A percentile compares a stretch with the other conserved stretches of the same genome.
phyloP scores from a whole-genome alignment of 2,113 vertebrate species.

The Hirundichthys speculiger region DNA sequence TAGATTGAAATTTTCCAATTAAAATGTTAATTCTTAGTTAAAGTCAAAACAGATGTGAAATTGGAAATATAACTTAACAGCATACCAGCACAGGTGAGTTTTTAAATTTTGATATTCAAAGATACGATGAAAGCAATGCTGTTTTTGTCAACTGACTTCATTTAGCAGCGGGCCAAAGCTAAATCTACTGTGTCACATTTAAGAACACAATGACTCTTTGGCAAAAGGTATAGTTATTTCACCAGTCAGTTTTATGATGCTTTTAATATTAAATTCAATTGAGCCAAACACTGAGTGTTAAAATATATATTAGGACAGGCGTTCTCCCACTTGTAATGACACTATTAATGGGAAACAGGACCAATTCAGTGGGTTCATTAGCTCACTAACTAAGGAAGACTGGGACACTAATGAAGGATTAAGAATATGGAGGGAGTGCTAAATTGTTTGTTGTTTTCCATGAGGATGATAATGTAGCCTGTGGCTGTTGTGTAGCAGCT shows the following conservation, averaged over 20 bases:
- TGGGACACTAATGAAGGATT: constrained; percentile 48
- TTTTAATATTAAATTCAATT: constrained; percentile 71
- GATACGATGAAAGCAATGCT: constrained; percentile 56
- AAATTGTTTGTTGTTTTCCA: constrained; percentile 42
- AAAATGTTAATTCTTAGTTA: too few species aligned
- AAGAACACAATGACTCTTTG: constrained; percentile 41
- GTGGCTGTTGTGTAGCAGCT: constrained; percentile 27
- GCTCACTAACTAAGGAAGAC: constrained; percentile 51
- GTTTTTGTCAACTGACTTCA: constrained; percentile 56
- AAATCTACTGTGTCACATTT: constrained; percentile 73
- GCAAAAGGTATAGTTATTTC: constrained; percentile 22
- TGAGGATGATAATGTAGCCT: constrained; percentile 33
- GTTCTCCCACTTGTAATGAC: constrained; percentile 46
- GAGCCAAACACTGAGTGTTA: constrained; percentile 62
- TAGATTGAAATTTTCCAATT: too few species aligned
- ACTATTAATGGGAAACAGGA: constrained; percentile 56
- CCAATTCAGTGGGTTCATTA: constrained; percentile 62
- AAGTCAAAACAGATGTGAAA: too few species aligned
- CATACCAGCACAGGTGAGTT: constrained; percentile 15
- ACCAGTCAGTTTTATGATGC: constrained; percentile 46
- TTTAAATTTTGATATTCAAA: too few species aligned
- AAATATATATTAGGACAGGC: constrained; percentile 61
- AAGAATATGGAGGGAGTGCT: constrained; percentile 35
- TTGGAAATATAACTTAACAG: too few species aligned
- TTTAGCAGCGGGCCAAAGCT: constrained; percentile 51